Percentiles rank a stretch among this genome's conserved stretches.
These are phyloP conservation scores for Orthosia cruda DNA, from an alignment of 2,888 invertebrate species.

Conservation along the genomic window DNA sequence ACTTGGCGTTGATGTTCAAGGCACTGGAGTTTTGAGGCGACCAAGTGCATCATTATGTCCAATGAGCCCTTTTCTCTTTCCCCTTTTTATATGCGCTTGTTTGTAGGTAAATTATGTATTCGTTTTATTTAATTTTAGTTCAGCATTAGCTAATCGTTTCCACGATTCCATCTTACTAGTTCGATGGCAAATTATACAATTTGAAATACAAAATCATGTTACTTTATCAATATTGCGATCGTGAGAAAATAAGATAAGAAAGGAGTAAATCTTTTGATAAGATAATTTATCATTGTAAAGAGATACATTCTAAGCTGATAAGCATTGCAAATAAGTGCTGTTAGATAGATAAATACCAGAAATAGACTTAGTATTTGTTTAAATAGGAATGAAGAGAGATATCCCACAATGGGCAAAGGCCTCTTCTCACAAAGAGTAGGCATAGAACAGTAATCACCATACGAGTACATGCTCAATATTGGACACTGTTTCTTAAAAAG, in stretches of 20 bases:
- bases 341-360: neutral
- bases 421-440: too few relatives aligned
- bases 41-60: too few relatives aligned
- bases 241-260: slow-evolving; percentile 50
- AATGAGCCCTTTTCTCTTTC: too few relatives aligned
- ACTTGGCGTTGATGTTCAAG: too few relatives aligned
- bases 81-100: too few relatives aligned
- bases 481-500: neutral
- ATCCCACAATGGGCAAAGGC: too few relatives aligned
- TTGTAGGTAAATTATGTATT: too few relatives aligned
- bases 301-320: slow-evolving; percentile 6
- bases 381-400: neutral
- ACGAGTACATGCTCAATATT: too few relatives aligned
- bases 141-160: too few relatives aligned
- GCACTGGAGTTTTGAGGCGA: too few relatives aligned
- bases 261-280: slow-evolving; percentile 20
- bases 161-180: neutral
- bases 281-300: slow-evolving; percentile 13
- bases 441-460: too few relatives aligned
- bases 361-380: neutral
- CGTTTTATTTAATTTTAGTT: too few relatives aligned
- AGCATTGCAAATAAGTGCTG: neutral
- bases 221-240: slow-evolving; percentile 23
- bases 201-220: neutral
- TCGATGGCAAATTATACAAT: slow-evolving; percentile 18